phyloP scores from a whole-genome alignment of 2,113 vertebrate species.

The Calyptomena viridis region DNA sequence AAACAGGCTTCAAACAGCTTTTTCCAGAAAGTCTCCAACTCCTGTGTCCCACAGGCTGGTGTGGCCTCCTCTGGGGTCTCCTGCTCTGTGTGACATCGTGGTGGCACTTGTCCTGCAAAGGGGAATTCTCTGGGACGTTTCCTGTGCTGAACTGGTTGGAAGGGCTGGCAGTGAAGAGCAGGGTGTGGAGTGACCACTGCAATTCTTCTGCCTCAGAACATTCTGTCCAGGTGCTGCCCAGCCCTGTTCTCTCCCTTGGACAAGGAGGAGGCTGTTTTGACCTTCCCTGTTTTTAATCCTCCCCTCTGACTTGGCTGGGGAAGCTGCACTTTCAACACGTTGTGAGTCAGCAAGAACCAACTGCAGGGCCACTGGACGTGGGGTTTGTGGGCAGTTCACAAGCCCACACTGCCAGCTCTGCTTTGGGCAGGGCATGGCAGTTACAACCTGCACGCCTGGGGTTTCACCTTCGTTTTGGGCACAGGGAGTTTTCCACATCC shows the following conservation, averaged over 20 bases:
- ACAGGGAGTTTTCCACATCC: background rate
- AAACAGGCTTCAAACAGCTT: background rate
- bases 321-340: background rate
- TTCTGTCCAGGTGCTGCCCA: background rate
- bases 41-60: background rate
- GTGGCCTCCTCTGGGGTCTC: background rate
- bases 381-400: background rate
- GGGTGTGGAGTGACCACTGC: background rate
- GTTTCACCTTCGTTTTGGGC: background rate
- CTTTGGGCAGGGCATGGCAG: background rate
- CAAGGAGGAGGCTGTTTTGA: background rate
- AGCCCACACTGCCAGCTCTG: background rate
- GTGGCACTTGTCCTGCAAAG: background rate
- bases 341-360: background rate
- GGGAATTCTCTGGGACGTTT: background rate
- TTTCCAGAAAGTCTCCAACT: background rate
- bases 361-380: background rate
- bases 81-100: rapidly evolving
- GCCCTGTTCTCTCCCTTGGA: background rate
- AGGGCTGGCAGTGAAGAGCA: background rate
- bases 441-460: no score
- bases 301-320: background rate
- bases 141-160: background rate
- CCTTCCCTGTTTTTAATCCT: background rate
- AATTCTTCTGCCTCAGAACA: background rate